These are phyloP conservation scores for Cyclura pinguis DNA, from an alignment of 2,797 vertebrate genomes.

Conservation along the genomic window DNA sequence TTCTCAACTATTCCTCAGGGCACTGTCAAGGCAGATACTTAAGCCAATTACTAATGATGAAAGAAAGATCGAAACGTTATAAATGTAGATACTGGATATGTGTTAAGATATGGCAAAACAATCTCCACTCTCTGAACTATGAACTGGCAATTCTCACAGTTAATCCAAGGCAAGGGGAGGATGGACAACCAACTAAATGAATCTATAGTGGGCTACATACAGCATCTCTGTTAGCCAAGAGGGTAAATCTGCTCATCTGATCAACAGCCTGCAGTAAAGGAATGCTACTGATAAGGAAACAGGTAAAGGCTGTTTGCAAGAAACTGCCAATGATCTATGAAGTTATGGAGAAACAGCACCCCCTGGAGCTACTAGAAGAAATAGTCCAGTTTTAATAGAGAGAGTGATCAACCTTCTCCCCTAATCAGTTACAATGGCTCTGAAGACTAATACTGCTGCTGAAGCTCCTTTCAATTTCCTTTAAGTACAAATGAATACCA, in stretches of 20 bases:
- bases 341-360: not conserved
- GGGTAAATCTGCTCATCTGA: no score
- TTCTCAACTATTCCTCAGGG: not conserved
- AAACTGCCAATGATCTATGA: not conserved
- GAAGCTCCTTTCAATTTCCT: not conserved
- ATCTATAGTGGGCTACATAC: not conserved
- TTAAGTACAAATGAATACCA: constrained; percentile 31
- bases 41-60: not conserved
- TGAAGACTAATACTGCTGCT: constrained; percentile 8
- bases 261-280: not conserved
- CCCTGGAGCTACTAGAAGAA: constrained; percentile 10
- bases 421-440: not conserved
- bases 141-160: not conserved
- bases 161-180: not conserved
- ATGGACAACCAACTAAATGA: constrained; percentile 8
- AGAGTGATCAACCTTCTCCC: not conserved
- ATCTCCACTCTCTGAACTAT: not conserved
- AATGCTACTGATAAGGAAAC: not conserved
- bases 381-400: accelerated
- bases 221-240: not conserved
- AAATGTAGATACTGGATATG: not conserved
- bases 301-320: not conserved
- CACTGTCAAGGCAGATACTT: not conserved
- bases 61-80: not conserved
- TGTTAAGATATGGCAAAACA: not conserved